These are phyloP conservation scores for Burhinus oedicnemus DNA, from an alignment of 2,113 vertebrate genomes.

Conservation along the genomic window DNA sequence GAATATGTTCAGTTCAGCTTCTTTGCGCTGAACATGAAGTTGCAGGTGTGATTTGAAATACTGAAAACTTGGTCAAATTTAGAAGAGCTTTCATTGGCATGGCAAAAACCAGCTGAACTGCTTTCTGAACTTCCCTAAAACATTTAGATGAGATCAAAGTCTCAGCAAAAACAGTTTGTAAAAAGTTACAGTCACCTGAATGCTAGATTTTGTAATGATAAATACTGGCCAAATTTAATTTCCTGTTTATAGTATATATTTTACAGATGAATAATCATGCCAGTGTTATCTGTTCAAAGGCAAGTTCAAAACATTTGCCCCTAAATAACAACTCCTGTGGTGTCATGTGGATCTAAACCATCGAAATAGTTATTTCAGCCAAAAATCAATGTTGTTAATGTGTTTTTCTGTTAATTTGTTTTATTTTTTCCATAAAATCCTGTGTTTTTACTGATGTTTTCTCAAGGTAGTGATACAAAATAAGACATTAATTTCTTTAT, in stretches of 20 bases:
- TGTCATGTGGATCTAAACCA: background rate
- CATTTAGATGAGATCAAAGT: background rate
- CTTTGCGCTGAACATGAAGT: background rate
- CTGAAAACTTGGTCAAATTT: background rate
- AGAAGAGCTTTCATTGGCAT: background rate
- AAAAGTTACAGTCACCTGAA: background rate
- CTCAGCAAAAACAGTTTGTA: background rate
- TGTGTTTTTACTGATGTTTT: conserved; percentile 41
- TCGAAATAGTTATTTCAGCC: background rate
- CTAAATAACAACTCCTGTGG: background rate
- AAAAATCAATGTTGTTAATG: background rate
- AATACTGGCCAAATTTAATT: background rate
- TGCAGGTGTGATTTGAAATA: background rate
- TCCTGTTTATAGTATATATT: background rate
- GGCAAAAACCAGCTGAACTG: background rate
- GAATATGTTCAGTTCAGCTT: background rate
- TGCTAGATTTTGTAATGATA: background rate
- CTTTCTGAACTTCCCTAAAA: background rate
- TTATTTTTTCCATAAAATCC: background rate
- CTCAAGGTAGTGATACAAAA: conserved; percentile 43
- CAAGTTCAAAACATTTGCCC: background rate
- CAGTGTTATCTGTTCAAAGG: background rate
- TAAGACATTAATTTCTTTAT: conserved; percentile 43
- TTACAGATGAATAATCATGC: background rate
- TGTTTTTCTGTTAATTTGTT: background rate